Conservation (phyloP, 92 coral and sea anemone genomes). For the Isaurus tuberculatus region DNA sequence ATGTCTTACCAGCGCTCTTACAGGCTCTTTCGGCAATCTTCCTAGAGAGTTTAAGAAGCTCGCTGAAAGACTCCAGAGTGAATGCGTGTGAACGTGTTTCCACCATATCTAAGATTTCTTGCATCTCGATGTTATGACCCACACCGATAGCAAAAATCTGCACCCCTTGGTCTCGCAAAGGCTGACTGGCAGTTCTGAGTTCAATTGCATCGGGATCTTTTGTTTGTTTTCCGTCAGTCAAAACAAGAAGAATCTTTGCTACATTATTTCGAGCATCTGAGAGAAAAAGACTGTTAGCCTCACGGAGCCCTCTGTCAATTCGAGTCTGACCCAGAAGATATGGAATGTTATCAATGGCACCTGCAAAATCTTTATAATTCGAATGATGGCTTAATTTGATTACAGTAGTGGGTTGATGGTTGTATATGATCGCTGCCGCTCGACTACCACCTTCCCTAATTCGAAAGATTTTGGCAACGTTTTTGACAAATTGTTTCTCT, state of each 20-base stretch:
- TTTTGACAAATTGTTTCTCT: constrained; percentile 81
- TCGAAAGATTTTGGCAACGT: constrained; percentile 75
- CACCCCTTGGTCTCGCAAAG: constrained; percentile 76
- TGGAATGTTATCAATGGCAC: constrained; percentile 68
- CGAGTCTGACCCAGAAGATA: constrained; percentile 73
- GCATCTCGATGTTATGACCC: constrained; percentile 53
- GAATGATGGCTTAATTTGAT: constrained; percentile 64
- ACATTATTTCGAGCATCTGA: constrained; percentile 11
- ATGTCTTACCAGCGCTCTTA: constrained; percentile 30
- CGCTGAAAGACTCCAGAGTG: constrained; percentile 70
- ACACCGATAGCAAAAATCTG: constrained; percentile 73
- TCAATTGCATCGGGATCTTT: constrained; percentile 70
- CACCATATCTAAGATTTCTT: constrained; percentile 64
- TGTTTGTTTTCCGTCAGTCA: constrained; percentile 81
- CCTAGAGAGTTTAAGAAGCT: constrained; percentile 73
- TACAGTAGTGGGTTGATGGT: constrained; percentile 62
- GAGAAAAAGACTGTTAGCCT: constrained; percentile 38
- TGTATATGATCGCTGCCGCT: constrained; percentile 72
- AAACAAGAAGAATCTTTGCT: constrained; percentile 59
- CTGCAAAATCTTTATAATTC: constrained; percentile 60
- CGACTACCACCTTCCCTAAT: constrained; percentile 65
- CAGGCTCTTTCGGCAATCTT: constrained; percentile 78
- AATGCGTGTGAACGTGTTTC: constrained; percentile 70
- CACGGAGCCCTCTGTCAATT: constrained; percentile 70
- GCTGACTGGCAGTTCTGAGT: constrained; percentile 72